Evolutionary conservation across 2,113 vertebrate genomes (phyloP).

Genomic region (Hemichromis elongatus): DNA sequence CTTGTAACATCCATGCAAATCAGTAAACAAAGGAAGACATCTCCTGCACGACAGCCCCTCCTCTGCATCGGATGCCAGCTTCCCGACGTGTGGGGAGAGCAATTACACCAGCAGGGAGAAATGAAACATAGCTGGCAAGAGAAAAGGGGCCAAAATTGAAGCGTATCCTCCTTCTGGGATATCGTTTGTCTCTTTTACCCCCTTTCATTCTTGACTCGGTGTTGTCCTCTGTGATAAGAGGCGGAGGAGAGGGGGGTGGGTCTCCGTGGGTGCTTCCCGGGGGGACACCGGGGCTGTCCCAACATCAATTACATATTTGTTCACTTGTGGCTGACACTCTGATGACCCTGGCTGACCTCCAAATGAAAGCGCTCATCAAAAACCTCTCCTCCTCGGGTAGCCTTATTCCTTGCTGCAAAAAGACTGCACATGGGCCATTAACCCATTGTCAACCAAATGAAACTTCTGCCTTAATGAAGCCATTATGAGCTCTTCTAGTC

Average conservation of each 20-base stretch:
- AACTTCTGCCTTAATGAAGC: slow-evolving; percentile 81
- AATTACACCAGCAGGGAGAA: slow-evolving; percentile 70
- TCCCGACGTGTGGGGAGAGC: slow-evolving; percentile 63
- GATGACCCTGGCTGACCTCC: slow-evolving; percentile 72
- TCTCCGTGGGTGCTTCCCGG: slow-evolving; percentile 56
- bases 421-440: slow-evolving; percentile 75
- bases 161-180: slow-evolving; percentile 73
- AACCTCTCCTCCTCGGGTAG: slow-evolving; percentile 63
- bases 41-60: slow-evolving; percentile 41
- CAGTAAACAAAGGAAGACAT: slow-evolving; percentile 65
- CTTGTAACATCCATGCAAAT: slow-evolving; percentile 72
- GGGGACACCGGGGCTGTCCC: slow-evolving; percentile 70
- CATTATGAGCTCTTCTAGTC: slow-evolving; percentile 78
- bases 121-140: slow-evolving; percentile 59
- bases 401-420: slow-evolving; percentile 64
- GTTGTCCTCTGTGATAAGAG: slow-evolving; percentile 65
- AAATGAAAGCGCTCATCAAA: slow-evolving; percentile 74
- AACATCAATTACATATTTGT: slow-evolving; percentile 85
- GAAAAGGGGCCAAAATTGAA: slow-evolving; percentile 69
- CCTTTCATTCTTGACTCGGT: slow-evolving; percentile 67
- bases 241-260: neutral
- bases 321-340: slow-evolving; percentile 76
- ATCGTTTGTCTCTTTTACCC: slow-evolving; percentile 63
- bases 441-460: slow-evolving; percentile 78
- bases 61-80: slow-evolving; percentile 57